phyloP scores from a whole-genome alignment of 2,797 vertebrate species.

The Typhlichthys subterraneus region DNA sequence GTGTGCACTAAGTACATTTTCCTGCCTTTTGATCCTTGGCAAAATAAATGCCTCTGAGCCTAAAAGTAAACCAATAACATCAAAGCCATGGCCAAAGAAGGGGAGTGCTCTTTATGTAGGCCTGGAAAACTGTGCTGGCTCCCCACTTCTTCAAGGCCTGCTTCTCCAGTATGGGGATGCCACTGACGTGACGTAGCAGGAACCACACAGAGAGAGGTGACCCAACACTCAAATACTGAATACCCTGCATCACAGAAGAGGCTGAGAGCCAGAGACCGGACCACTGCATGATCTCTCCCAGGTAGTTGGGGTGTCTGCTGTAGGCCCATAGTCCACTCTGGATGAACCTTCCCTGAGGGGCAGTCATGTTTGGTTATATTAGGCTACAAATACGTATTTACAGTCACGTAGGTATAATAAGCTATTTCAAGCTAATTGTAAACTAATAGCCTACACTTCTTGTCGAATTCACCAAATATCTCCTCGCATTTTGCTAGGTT shows the following conservation, averaged over 20 bases:
- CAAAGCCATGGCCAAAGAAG: slow-evolving; percentile 77
- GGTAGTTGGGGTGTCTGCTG: slow-evolving; percentile 84
- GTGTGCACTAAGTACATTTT: too few relatives aligned
- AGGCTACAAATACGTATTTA: neutral
- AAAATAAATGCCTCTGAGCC: neutral
- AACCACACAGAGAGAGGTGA: slow-evolving; percentile 83
- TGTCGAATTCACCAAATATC: too few relatives aligned
- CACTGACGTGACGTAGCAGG: slow-evolving; percentile 79
- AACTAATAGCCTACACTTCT: too few relatives aligned
- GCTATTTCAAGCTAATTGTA: too few relatives aligned
- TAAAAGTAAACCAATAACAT: slow-evolving; percentile 36
- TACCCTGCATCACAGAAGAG: slow-evolving; percentile 75
- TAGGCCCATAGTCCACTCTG: slow-evolving; percentile 82
- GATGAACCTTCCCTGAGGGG: slow-evolving; percentile 81
- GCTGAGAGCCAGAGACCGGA: slow-evolving; percentile 82
- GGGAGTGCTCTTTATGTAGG: slow-evolving; percentile 78
- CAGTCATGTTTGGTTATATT: neutral
- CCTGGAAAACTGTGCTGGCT: slow-evolving; percentile 69
- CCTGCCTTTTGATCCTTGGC: too few relatives aligned
- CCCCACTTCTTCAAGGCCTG: slow-evolving; percentile 80
- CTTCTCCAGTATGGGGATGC: slow-evolving; percentile 82
- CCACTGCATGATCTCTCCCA: slow-evolving; percentile 86
- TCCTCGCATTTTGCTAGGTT: too few relatives aligned
- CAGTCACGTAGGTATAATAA: too few relatives aligned
- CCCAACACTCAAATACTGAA: slow-evolving; percentile 71